Evolutionary conservation across 2,113 vertebrate species (phyloP).

Genomic region (Caranx ignobilis): DNA sequence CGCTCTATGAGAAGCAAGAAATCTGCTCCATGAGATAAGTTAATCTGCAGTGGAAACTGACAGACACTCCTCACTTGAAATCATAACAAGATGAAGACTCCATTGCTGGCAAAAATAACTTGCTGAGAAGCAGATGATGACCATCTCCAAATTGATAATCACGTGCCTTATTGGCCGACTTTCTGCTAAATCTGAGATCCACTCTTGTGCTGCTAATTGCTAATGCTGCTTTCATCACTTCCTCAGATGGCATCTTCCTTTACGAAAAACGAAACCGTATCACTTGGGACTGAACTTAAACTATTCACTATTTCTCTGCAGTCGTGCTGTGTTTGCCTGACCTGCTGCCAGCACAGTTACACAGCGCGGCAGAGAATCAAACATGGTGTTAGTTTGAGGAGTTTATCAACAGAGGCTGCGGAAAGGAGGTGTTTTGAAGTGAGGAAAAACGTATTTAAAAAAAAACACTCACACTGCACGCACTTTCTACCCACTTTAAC

Average conservation of each 20-base stretch:
- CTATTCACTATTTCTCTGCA: slow-evolving; percentile 50
- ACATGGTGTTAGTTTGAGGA: slow-evolving; percentile 65
- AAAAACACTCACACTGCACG: slow-evolving; percentile 63
- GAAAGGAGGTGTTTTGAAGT: slow-evolving; percentile 76
- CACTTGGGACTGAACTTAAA: slow-evolving; percentile 53
- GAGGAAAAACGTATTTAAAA: slow-evolving; percentile 59
- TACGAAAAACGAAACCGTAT: slow-evolving; percentile 49
- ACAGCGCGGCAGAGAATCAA: slow-evolving; percentile 58
- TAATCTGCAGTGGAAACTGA: slow-evolving; percentile 14
- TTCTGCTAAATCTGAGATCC: slow-evolving; percentile 25
- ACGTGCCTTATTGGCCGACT: slow-evolving; percentile 5
- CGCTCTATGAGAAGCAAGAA: not conserved
- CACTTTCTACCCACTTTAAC: slow-evolving; percentile 81
- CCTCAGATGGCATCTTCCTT: slow-evolving; percentile 48
- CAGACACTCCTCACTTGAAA: not conserved
- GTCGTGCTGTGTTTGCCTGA: slow-evolving; percentile 45
- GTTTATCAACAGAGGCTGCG: slow-evolving; percentile 73
- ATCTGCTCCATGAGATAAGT: not conserved
- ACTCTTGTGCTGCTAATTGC: slow-evolving; percentile 57
- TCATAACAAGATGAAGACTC: not conserved
- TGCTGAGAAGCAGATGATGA: slow-evolving; percentile 8
- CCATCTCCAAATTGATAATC: slow-evolving; percentile 22
- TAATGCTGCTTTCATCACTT: slow-evolving; percentile 60
- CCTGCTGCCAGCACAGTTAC: slow-evolving; percentile 64
- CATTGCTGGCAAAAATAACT: not conserved